Conservation (phyloP, 2,797 vertebrate genomes). For the Urocyon cinereoargenteus region DNA sequence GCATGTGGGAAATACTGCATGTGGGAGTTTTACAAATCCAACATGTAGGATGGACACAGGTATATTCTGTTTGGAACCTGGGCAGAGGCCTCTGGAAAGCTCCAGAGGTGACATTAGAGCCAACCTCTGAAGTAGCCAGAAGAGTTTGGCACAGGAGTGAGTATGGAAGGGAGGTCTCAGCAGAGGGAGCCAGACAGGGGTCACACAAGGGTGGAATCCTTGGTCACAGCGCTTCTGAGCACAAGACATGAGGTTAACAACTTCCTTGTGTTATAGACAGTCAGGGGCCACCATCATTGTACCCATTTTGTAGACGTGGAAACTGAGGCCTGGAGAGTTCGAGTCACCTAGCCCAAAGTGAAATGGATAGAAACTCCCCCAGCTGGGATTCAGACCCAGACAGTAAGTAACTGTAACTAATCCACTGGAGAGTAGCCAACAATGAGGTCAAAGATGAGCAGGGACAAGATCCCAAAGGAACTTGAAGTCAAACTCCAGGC, state of each 20-base stretch:
- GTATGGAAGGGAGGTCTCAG: neutral
- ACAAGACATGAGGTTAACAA: neutral
- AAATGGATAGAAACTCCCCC: neutral
- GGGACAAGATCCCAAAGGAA: neutral
- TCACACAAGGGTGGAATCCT: rapidly evolving
- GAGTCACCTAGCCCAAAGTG: too few relatives aligned
- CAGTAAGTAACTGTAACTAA: neutral
- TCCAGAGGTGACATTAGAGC: rapidly evolving
- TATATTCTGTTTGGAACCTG: too few relatives aligned
- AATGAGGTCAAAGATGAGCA: neutral
- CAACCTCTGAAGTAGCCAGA: neutral
- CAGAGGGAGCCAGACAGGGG: neutral
- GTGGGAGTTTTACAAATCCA: neutral
- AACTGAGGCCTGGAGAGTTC: neutral
- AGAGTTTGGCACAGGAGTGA: neutral
- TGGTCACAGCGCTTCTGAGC: rapidly evolving
- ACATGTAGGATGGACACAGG: neutral
- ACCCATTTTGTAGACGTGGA: neutral
- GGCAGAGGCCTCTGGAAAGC: neutral
- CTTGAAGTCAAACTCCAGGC: neutral
- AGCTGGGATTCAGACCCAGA: neutral
- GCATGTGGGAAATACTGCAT: rapidly evolving
- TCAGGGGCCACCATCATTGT: too few relatives aligned
- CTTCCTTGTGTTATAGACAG: neutral
- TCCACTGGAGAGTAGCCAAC: neutral